Base-by-base conservation (phyloP, 64 coral and sea anemone genomes). In the Anthopleura sola region DNA sequence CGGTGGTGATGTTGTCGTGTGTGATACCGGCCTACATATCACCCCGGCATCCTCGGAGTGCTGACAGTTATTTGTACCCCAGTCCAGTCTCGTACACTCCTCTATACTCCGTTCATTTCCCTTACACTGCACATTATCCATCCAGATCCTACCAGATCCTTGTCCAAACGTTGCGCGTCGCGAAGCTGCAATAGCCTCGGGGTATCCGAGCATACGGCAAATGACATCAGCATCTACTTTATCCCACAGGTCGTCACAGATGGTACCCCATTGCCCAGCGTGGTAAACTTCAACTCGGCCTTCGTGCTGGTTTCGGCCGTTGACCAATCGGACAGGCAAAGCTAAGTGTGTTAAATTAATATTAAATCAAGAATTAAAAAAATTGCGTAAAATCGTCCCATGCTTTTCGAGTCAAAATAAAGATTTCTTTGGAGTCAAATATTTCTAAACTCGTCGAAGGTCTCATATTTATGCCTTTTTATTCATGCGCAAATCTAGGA, bases 151-250 rank as follows among this genome's bases (percentile, higher is more conserved):
- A 7, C 76, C 76, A 44, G 37, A 48, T 11, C 76, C 76, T 24
- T 0, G 76, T 44, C 76, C 76, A 24, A 79, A 79, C 31, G 38
- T 44, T 24, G 76, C 76, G 8, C 44, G 37, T 19, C 17, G 17
- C 10, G 76, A 48, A 24, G 76, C 76, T 24, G 23, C 24, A 24
- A 79, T 48, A 44, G 76, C 76, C 7, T 37, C 76, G 44, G 76
- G 76, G 75, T 77, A 77, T 77, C 75, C 75, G 37, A 77, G 75
- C 75, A 77, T 77, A 13, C 75, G 75, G 19, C 75, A 77, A 77
- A 77, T 16, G 37, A 77, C 75, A 77, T 36, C 75, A 37, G 75
- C 75, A 14, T 77, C 75, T 28, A 7, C 37, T 28, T 77, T 40
- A 6, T 36, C 32, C 75, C 75, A 77, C 37, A 77, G 18, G 5